These are phyloP conservation scores for Cercocebus atys DNA, from an alignment of 2,113 vertebrate genomes.

Conservation along the genomic window DNA sequence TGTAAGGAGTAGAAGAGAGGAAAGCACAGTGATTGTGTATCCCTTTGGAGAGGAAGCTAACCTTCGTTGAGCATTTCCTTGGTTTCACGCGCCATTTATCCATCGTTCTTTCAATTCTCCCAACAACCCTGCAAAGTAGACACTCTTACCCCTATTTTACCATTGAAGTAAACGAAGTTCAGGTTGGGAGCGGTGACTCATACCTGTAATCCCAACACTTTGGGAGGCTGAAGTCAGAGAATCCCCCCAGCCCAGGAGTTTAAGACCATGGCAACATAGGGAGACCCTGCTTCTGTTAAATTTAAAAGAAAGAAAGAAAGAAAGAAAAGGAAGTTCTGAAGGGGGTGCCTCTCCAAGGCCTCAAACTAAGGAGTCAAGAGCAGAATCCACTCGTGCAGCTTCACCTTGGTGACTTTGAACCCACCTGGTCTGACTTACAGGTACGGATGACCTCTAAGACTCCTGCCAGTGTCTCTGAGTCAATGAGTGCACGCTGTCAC, in stretches of 20 bases:
- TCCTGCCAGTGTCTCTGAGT: background rate
- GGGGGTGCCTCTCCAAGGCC: background rate
- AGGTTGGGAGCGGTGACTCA: too few relatives aligned
- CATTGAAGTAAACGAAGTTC: background rate
- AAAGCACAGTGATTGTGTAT: fast-evolving
- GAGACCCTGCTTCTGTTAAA: too few relatives aligned
- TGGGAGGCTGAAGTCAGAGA: too few relatives aligned
- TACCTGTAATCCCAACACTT: too few relatives aligned
- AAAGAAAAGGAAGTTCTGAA: background rate
- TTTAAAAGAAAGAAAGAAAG: too few relatives aligned
- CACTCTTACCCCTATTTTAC: background rate
- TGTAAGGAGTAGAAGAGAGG: background rate
- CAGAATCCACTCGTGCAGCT: background rate
- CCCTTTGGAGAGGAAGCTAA: fast-evolving
- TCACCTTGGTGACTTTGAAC: background rate
- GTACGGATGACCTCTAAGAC: background rate
- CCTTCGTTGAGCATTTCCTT: too few relatives aligned
- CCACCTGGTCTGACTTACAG: background rate
- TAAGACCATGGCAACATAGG: too few relatives aligned
- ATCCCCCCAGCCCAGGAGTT: too few relatives aligned
- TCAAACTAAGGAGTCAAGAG: background rate
- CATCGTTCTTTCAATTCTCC: background rate
- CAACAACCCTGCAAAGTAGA: background rate
- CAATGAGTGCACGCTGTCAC: background rate
- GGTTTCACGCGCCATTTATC: background rate